Base-by-base conservation (phyloP, 2,113 vertebrate species). In the Donacobius atricapilla region DNA sequence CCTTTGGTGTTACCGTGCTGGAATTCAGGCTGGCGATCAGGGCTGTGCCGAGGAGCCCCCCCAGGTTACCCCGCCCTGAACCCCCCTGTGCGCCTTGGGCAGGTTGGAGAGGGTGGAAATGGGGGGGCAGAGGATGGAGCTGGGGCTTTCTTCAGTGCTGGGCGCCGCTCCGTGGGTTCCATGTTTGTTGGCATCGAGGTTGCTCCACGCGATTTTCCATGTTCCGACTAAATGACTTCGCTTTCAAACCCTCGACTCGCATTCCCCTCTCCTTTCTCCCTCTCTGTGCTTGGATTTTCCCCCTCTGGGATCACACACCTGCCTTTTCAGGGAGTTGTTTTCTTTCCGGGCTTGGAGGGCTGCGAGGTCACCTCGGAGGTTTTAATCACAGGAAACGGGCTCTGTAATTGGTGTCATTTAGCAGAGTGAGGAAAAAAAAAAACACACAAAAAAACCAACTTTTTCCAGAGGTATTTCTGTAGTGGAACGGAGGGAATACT, bases 231-330 rank as follows among this genome's bases (percentile, higher is more conserved):
- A 97, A 92, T 50, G 19, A 70, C 82, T 85, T 48, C 0, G 54
- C 92, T 97, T 91, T 20, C 31, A 87, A 95, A 35, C 15, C 79
- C 91, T 70, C 71, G 53, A 40, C 93, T 87, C 9, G 45, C 97
- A 87, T 92, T 3, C 58, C n/a, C 65, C 77, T 93, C 93, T 83
- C 88, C 94, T 87, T 5, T 54, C 88, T 84, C 89, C 94, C 97
- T 94, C 51, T 84, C 97, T 83, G 17, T 69, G 96, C 96, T 92
- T 78, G 94, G 68, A 92, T 85, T 42, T n/a, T 60, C 37, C n/a
- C 37, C 63, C 17, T 75, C 93, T 89, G 93, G 89, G 37, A 8
- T 48, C 87, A 51, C 27, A 3, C 78, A 18, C 64, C 77, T 83
- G 10, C 85, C 95, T 95, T 93, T 8, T 3, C 96, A 87, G 83